Conservation (phyloP, 2,113 vertebrate genomes). For the Kobus ellipsiprymnus region DNA sequence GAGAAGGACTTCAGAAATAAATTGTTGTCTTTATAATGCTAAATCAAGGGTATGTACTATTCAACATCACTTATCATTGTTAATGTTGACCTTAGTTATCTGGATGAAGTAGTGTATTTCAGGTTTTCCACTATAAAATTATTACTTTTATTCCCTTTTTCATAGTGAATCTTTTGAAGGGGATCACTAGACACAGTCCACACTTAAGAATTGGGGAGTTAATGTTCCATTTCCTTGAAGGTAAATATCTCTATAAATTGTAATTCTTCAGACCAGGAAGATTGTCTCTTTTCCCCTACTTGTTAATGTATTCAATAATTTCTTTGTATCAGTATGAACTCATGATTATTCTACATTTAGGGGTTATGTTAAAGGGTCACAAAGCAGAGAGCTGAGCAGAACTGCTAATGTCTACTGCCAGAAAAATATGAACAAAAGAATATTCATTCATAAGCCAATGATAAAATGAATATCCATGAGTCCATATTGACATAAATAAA, state of each 20-base stretch:
- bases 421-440: not conserved
- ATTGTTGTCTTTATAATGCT: not conserved
- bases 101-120: not conserved
- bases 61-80: not conserved
- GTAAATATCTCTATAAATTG: not conserved
- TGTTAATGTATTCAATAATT: not conserved
- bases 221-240: not conserved
- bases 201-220: not conserved
- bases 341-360: not conserved
- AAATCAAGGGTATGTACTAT: not conserved
- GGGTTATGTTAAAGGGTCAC: not conserved
- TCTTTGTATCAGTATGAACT: not conserved
- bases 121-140: not conserved
- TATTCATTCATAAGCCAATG: not conserved
- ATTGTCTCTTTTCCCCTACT: not conserved
- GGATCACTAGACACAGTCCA: not conserved
- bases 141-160: not conserved
- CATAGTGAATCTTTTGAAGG: not conserved
- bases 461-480: not conserved
- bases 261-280: not conserved
- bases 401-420: not conserved
- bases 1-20: not conserved
- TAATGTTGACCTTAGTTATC: not conserved
- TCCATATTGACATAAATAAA: not conserved
- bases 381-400: not conserved